Conservation (phyloP, 37 sponge, comb jelly and placozoan species). For the Crambe crambe region DNA sequence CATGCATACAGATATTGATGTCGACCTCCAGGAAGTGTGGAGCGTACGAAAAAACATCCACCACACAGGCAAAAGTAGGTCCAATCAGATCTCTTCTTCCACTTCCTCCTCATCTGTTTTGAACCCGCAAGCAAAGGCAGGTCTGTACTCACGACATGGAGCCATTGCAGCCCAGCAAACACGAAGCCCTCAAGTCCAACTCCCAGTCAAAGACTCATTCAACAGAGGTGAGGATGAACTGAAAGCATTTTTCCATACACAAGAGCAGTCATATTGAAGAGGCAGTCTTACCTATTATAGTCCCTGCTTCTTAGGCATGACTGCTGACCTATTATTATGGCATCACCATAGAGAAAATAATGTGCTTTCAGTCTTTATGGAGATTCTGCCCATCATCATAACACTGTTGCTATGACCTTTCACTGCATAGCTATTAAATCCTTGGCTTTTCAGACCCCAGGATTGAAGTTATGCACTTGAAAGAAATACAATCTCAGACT, state of each 20-base stretch:
- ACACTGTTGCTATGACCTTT: too few species aligned
- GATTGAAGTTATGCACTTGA: too few species aligned
- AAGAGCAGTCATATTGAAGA: too few species aligned
- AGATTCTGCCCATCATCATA: too few species aligned
- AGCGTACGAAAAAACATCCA: conserved; percentile 71
- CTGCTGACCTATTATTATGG: too few species aligned
- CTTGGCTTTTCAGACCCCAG: too few species aligned
- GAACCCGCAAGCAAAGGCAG: neutral
- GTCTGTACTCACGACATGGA: conserved; percentile 47
- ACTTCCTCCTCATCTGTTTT: neutral
- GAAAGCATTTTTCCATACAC: neutral
- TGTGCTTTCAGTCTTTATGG: too few species aligned
- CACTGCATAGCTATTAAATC: too few species aligned
- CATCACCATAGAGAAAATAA: too few species aligned
- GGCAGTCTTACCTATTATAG: too few species aligned
- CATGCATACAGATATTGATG: conserved; percentile 51
- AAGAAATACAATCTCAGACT: too few species aligned
- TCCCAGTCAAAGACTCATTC: neutral
- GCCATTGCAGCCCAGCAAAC: conserved; percentile 47
- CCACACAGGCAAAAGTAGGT: neutral
- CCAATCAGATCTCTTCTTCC: neutral
- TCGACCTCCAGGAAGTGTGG: conserved; percentile 75
- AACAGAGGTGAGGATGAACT: neutral
- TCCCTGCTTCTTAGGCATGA: too few species aligned
- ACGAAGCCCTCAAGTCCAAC: neutral